Base-by-base conservation (phyloP, 1,140 invertebrate species). In the Caenorhabditis latens region DNA sequence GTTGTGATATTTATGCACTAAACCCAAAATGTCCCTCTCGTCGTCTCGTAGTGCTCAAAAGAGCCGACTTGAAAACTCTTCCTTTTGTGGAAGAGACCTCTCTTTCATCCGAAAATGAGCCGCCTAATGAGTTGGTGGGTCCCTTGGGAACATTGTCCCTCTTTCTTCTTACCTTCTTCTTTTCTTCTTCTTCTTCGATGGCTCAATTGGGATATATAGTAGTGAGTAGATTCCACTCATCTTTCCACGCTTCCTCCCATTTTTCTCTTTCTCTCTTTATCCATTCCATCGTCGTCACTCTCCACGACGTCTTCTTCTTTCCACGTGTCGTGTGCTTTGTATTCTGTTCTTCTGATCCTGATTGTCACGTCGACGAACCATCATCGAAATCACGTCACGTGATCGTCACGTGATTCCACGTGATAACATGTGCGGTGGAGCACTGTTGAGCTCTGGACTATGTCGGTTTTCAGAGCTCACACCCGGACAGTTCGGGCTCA, bases 401-500 rank as follows among this genome's bases (percentile, higher is more conserved):
- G 46, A 5, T 4, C 7, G 7, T 79, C 46, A 50, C 71, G 71
- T 71, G 65, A 7, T 8, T 5, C 65, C 71, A 79, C 71, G 71
- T 79, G 71, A 50, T 79, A 79, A 79, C 71, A 79, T 79, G 71
- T 79, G 71, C 71, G 71, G 71, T 19, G 71, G 71, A 79, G 71
- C 71, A 79, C 46, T 84, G 57, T 65, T 84, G 40, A 61, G 61
- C 40, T 61, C 57, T 5, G 90, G 88, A 43, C 48, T 91, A 61
- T 91, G 91, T 75, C 86, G 86, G 21, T 92, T 91, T 67, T 86
- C 92, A 9, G 91, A 92, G 75, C 86, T 92, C n/a, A 88, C 88
- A 32, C 92, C 91, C 6, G 91, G 91, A 21, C 91, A 92, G 79
- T 92, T 92, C 86, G 91, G 91, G 6, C 87, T 92, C 61, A 92